Evolutionary conservation across 2,113 vertebrate species (phyloP).

Genomic region (Saimiri boliviensis): DNA sequence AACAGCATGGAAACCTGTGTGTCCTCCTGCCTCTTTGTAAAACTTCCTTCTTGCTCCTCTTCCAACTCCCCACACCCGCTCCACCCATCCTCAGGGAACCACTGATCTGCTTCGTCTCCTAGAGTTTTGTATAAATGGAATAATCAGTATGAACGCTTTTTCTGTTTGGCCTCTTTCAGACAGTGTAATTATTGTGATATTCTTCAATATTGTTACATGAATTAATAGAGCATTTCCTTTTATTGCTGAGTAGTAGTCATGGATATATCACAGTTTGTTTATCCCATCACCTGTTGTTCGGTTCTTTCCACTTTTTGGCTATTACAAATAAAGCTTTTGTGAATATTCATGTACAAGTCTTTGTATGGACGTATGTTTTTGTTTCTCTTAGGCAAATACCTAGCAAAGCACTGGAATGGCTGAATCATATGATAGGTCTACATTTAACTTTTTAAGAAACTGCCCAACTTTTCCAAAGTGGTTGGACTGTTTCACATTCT

Average conservation of each 20-base stretch:
- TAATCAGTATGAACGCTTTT: neutral
- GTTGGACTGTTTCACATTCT: neutral
- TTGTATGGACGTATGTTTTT: neutral
- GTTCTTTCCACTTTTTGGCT: neutral
- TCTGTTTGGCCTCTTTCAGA: neutral
- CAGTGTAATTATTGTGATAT: neutral
- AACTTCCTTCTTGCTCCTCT: neutral
- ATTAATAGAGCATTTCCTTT: neutral
- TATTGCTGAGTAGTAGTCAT: neutral
- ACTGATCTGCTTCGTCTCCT: neutral
- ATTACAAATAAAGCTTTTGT: conserved; percentile 12
- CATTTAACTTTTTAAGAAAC: conserved; percentile 37
- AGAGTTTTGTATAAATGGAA: neutral
- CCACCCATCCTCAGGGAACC: neutral
- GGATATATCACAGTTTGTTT: neutral
- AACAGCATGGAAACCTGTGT: neutral
- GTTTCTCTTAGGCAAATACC: neutral
- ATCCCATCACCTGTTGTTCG: neutral
- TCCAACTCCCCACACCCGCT: rapidly evolving
- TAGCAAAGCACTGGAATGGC: neutral
- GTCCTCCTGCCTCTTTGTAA: neutral
- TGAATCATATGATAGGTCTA: neutral
- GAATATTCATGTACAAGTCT: neutral
- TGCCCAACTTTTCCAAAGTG: neutral
- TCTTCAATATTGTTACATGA: neutral